Evolutionary conservation across 2,113 vertebrate species (phyloP).

Genomic region (Istiophorus platypterus): DNA sequence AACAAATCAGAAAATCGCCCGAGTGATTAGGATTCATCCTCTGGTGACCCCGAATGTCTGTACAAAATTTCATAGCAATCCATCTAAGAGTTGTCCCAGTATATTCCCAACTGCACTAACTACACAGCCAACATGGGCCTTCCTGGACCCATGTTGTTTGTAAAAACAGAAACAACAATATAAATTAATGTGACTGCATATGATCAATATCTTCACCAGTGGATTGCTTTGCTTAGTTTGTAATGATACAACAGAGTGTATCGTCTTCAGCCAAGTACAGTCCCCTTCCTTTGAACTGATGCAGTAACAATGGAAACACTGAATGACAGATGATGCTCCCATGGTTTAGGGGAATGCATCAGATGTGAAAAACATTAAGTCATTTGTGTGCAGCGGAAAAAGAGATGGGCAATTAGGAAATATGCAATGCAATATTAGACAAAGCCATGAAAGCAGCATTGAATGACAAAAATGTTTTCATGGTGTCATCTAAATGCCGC

Average conservation of each 20-base stretch:
- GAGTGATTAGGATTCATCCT: neutral
- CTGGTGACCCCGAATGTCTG: neutral
- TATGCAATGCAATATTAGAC: slow-evolving; percentile 31
- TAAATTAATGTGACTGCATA: neutral
- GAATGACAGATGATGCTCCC: slow-evolving; percentile 25
- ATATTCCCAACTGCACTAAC: neutral
- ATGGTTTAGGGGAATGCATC: slow-evolving; percentile 23
- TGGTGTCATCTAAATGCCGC: slow-evolving; percentile 54
- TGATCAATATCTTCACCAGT: neutral
- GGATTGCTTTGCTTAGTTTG: neutral
- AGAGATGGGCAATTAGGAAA: slow-evolving; percentile 37
- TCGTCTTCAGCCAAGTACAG: neutral
- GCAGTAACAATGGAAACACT: slow-evolving; percentile 45
- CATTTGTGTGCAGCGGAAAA: slow-evolving; percentile 43
- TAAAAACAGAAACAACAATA: neutral
- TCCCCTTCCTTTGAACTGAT: slow-evolving; percentile 12
- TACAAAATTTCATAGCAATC: neutral
- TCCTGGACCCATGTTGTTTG: neutral
- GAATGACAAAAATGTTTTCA: slow-evolving; percentile 63
- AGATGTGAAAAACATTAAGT: slow-evolving; percentile 62
- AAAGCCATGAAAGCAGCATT: slow-evolving; percentile 41
- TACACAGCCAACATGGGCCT: neutral
- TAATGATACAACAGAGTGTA: neutral
- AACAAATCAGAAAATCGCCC: no score
- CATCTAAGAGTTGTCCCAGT: neutral